Conservation (phyloP, 2,113 vertebrate genomes). For the Grammomys surdaster region DNA sequence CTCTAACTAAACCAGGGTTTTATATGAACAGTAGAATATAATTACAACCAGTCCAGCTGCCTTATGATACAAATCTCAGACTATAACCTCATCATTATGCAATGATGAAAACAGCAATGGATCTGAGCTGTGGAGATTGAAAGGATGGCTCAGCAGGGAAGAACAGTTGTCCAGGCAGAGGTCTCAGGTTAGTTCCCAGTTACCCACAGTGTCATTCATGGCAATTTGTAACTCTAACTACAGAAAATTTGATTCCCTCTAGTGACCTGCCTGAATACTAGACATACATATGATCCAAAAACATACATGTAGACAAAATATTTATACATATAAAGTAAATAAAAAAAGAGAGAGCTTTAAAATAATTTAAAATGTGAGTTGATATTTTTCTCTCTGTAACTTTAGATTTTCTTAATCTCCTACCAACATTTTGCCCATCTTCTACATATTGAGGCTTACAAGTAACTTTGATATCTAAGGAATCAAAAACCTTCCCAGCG, state of each 20-base stretch:
- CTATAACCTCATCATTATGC: neutral
- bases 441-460: neutral
- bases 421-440: neutral
- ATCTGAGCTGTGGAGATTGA: neutral
- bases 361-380: neutral
- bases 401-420: neutral
- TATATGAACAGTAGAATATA: neutral
- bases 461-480: conserved; percentile 19
- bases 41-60: neutral
- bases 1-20: neutral
- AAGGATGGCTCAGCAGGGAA: neutral
- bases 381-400: neutral
- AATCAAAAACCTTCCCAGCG: neutral
- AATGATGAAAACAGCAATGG: too few species aligned
- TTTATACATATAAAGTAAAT: neutral
- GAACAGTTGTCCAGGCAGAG: neutral
- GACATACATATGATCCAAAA: neutral
- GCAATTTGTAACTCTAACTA: neutral
- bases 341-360: neutral
- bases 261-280: neutral
- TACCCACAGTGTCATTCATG: neutral
- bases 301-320: neutral
- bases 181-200: neutral
- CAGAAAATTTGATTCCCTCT: neutral
- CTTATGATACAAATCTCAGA: neutral